Base-by-base conservation (phyloP, 2,113 vertebrate species). In the Sylvietta virens region DNA sequence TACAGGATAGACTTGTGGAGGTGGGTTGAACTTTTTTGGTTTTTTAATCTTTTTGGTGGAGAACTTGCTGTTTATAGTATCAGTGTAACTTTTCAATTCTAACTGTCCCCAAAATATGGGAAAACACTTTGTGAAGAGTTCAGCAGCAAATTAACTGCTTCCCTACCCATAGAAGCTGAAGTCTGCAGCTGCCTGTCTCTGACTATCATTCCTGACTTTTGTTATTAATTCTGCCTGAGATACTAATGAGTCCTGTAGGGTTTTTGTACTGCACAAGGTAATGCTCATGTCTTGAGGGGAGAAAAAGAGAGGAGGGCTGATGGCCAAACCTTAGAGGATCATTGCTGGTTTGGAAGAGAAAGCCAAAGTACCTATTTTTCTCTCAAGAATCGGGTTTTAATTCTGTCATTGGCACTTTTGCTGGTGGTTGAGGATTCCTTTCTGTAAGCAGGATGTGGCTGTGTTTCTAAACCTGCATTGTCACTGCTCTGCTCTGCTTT, bases 401-500 rank as follows among this genome's bases (percentile, higher is more conserved):
- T 44, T 58, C 66, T 74, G 30, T 26, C 7, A 2, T n/a, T 73
- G 0, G 0, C 24, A 27, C 31, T 35, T 73, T 69, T 73, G 61
- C 37, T 66, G 44, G 39, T 31, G 35, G 6, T 17, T 73, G 26
- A 48, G 8, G 31, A 54, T 81, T 66, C 15, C 13, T 77, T 30
- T 47, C 61, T 19, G 31, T 39, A 35, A 44, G 10, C 1, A 11
- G n/a, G 33, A 6, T 6, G 31, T 15, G 28, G 31, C 13, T 50
- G 58, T 65, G 9, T 33, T 20, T 8, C 47, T 0, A 40, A 42
- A 71, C 13, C 42, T 16, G 33, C 31, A 2, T 2, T 61, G n/a
- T 28, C 73, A 26, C 0, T 0, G 1, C 27, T 35, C 35, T 0
- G 4, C 47, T n/a, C 42, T 57, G 56, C 50, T 44, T 92, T 1